Percentiles rank a stretch among this genome's conserved stretches.
phyloP scores from a whole-genome alignment of 1,140 invertebrate species.

The Diabrotica virgifera region DNA sequence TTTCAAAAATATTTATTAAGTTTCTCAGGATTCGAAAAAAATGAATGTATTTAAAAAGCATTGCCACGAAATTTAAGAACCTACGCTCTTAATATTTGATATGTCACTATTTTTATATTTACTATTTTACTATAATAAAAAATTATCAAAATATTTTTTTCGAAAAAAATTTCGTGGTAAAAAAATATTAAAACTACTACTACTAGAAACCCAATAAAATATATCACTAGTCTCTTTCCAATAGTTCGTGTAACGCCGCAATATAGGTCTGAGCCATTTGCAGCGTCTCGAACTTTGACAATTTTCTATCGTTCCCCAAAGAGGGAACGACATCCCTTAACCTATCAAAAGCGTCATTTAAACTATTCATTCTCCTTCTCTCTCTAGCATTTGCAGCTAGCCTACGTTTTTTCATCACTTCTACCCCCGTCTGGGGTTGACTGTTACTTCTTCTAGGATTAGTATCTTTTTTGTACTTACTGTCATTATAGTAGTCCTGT shows the following conservation, averaged over 20 bases:
- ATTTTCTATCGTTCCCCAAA: conserved; percentile 68
- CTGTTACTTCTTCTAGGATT: conserved; percentile 27
- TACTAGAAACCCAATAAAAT: neutral
- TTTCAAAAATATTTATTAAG: too few species aligned
- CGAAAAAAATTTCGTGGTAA: neutral
- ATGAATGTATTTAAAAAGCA: too few species aligned
- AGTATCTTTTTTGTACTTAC: conserved; percentile 26
- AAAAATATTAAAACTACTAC: neutral
- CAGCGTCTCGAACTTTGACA: conserved; percentile 79
- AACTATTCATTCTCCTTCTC: conserved; percentile 69
- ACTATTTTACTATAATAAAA: too few species aligned
- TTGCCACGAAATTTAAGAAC: too few species aligned
- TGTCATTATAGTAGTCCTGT: conserved; percentile 39
- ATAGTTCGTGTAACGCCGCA: conserved; percentile 61
- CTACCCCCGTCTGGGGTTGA: conserved; percentile 31
- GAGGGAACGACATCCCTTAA: conserved; percentile 72
- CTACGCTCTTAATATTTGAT: too few species aligned
- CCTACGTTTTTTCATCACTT: conserved; percentile 58
- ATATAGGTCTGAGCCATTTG: conserved; percentile 84
- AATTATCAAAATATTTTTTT: neutral
- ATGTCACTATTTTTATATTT: too few species aligned
- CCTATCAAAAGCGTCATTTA: conserved; percentile 76
- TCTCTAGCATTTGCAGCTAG: conserved; percentile 73
- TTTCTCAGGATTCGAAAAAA: too few species aligned
- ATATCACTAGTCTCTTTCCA: conserved; percentile 42